Percentiles rank a stretch among this genome's conserved stretches.
Conservation (phyloP, 1,140 invertebrate species). For the Oryctes rhinoceros region DNA sequence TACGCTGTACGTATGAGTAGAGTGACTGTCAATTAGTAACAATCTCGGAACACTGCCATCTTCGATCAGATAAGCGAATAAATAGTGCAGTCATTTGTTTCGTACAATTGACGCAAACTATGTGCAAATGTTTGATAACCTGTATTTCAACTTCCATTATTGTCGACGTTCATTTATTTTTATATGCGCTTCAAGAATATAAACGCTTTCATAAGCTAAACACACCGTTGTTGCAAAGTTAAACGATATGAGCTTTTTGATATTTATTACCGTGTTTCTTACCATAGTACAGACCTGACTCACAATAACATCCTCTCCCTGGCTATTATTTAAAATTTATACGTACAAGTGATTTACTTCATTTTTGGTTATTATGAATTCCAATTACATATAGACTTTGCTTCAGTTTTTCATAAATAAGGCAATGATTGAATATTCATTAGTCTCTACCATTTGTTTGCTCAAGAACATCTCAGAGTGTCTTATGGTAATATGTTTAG, state of each 20-base stretch:
- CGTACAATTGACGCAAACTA: constrained; percentile 56
- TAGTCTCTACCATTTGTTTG: too few species aligned
- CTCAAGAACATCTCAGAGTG: too few species aligned
- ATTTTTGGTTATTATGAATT: not conserved
- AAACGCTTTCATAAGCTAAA: constrained; percentile 45
- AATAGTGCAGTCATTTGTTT: constrained; percentile 52
- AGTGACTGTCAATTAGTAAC: constrained; percentile 48
- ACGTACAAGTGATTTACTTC: not conserved
- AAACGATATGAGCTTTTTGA: constrained; percentile 47
- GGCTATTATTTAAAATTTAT: constrained; percentile 35
- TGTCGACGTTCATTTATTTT: constrained; percentile 54
- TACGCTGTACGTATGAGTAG: not conserved
- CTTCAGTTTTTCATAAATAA: too few species aligned
- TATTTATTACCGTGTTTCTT: constrained; percentile 35
- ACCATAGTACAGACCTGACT: too few species aligned
- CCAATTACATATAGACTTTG: not conserved
- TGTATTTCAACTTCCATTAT: constrained; percentile 56
- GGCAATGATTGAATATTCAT: too few species aligned
- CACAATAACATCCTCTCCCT: not conserved
- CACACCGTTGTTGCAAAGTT: constrained; percentile 45
- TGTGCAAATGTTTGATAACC: constrained; percentile 57
- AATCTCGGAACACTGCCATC: constrained; percentile 49
- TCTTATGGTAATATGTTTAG: too few species aligned
- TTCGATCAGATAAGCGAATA: constrained; percentile 51
- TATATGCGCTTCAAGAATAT: constrained; percentile 51